Evolutionary conservation across 2,113 vertebrate species (phyloP).

Genomic region (Amblyornis subalaris): DNA sequence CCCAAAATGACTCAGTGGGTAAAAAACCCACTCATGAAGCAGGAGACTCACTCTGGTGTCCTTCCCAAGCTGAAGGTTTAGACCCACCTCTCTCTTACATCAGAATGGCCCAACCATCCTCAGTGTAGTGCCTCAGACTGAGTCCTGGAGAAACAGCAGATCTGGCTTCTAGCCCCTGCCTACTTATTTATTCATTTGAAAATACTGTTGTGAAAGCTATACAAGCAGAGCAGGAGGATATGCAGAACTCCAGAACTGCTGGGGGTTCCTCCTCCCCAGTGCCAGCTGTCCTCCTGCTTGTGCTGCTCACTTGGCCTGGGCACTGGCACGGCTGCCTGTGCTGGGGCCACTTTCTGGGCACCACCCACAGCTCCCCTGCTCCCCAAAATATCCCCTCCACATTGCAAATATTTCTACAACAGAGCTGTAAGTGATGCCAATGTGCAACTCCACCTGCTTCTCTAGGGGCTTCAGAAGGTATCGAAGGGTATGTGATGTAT

Average conservation of each 20-base stretch:
- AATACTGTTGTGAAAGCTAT: background rate
- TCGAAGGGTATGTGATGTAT: background rate
- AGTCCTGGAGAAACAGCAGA: background rate
- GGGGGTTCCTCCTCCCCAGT: rapidly evolving
- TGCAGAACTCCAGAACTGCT: background rate
- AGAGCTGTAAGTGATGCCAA: background rate
- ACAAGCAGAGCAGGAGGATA: background rate
- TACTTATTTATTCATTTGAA: background rate
- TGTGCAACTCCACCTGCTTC: background rate
- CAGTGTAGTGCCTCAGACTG: rapidly evolving
- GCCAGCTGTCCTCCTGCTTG: background rate
- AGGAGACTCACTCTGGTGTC: background rate
- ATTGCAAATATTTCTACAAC: background rate
- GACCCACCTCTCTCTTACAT: background rate
- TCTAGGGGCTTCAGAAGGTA: background rate
- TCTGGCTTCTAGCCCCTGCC: background rate
- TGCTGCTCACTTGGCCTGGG: rapidly evolving
- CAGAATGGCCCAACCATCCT: background rate
- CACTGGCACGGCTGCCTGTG: rapidly evolving
- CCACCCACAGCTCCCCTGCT: background rate
- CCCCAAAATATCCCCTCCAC: background rate
- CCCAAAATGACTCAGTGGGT: background rate
- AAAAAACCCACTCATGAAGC: background rate
- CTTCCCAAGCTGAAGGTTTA: background rate
- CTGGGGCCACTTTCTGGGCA: background rate